These are phyloP conservation scores for Harlomillsia oculata DNA, from an alignment of 1,140 invertebrate species.

Conservation along the genomic window DNA sequence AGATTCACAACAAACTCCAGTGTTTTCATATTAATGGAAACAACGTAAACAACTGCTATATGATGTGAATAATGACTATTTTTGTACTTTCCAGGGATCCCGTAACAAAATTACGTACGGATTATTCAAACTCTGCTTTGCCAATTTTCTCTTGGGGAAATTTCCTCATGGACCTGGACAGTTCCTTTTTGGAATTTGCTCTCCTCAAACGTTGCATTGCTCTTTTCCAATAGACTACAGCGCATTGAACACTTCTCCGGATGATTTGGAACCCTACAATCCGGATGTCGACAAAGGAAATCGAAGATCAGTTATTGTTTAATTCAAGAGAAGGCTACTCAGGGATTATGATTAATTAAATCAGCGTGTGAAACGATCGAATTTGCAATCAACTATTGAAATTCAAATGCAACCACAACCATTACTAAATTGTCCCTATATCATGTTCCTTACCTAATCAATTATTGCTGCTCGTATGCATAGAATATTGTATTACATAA, in stretches of 20 bases:
- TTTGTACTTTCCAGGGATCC: constrained; percentile 47
- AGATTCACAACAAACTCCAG: too few species aligned
- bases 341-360: too few species aligned
- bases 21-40: background rate
- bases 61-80: background rate
- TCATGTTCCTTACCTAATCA: too few species aligned
- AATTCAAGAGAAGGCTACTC: too few species aligned
- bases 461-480: too few species aligned
- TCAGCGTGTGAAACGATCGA: too few species aligned
- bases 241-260: constrained; percentile 56
- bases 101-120: constrained; percentile 52
- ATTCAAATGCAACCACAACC: too few species aligned
- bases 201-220: constrained; percentile 45
- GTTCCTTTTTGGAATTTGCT: constrained; percentile 54
- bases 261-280: constrained; percentile 57
- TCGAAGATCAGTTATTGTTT: constrained; percentile 59
- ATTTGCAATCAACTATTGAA: too few species aligned
- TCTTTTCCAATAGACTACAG: constrained; percentile 63
- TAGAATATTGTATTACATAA: too few species aligned
- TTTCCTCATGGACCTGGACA: constrained; percentile 62
- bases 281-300: constrained; percentile 51
- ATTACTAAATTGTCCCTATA: too few species aligned
- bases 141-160: constrained; percentile 58
- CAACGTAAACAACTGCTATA: too few species aligned
- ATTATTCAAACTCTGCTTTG: constrained; percentile 56